phyloP scores from a whole-genome alignment of 2,888 invertebrate genomes.

The Odontothrips loti region DNA sequence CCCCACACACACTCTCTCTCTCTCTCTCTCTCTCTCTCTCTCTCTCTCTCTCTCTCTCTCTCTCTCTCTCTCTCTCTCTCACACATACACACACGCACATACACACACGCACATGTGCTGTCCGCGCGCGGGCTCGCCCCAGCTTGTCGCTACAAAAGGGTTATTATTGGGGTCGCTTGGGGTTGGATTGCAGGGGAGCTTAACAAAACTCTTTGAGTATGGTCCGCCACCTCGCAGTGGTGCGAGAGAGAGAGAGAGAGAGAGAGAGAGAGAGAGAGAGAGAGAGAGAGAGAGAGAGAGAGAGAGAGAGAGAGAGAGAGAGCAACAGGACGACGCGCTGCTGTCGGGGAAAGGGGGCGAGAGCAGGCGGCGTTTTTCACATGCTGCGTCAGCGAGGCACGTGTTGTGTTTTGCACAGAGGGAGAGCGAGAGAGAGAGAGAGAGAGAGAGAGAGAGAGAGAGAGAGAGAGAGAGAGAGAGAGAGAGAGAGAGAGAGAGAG shows the following conservation, averaged over 20 bases:
- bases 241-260: constrained; percentile 35
- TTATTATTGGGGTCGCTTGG: constrained; percentile 36
- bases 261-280: constrained; percentile 29
- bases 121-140: constrained; percentile 29
- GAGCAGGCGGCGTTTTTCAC: too few relatives aligned
- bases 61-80: constrained; percentile 28
- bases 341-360: not conserved
- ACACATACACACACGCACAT: constrained; percentile 28
- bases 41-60: constrained; percentile 29
- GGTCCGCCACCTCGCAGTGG: constrained; percentile 38
- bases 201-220: constrained; percentile 34
- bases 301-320: constrained; percentile 3
- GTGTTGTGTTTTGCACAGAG: too few relatives aligned
- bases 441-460: constrained; percentile 24
- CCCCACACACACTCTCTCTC: constrained; percentile 29
- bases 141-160: constrained; percentile 34
- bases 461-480: not conserved
- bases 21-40: constrained; percentile 32
- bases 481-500: not conserved
- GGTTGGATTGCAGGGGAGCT: constrained; percentile 36
- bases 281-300: constrained; percentile 24
- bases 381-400: too few relatives aligned
- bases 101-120: constrained; percentile 34
- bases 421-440: not conserved
- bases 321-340: not conserved